These are phyloP conservation scores for Sweltsa coloradensis DNA, from an alignment of 1,140 invertebrate species.

Conservation along the genomic window DNA sequence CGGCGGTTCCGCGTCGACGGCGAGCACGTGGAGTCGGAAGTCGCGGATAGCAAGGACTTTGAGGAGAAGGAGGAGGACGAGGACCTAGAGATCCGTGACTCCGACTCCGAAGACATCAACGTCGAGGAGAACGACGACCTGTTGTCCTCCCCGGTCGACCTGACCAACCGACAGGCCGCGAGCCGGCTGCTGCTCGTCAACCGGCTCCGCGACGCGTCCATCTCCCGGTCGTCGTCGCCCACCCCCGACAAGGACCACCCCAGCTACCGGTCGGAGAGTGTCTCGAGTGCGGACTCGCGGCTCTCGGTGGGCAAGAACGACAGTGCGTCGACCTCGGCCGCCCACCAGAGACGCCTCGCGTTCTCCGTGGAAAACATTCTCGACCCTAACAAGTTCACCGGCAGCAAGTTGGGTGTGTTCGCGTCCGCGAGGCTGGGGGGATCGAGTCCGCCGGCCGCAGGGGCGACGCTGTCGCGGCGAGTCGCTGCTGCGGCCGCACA, in stretches of 20 bases:
- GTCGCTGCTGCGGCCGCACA: conserved; percentile 39
- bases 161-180: background rate
- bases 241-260: background rate
- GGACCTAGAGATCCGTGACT: conserved; percentile 18
- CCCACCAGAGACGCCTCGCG: conserved; percentile 38
- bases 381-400: conserved; percentile 81
- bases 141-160: conserved; percentile 8
- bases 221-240: background rate
- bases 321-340: conserved; percentile 20
- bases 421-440: conserved; percentile 24
- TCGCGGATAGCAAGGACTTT: conserved; percentile 19
- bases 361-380: conserved; percentile 88
- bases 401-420: conserved; percentile 33
- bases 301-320: conserved; percentile 31
- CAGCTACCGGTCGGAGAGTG: conserved; percentile 1
- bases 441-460: background rate
- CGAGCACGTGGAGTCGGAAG: conserved; percentile 4
- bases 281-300: conserved; percentile 16
- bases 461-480: background rate
- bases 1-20: no score
- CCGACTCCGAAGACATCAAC: conserved; percentile 18
- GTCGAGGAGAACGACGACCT: conserved; percentile 24
- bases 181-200: background rate
- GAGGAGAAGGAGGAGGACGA: conserved; percentile 23
- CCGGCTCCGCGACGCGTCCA: background rate